These are phyloP conservation scores for Anguilla rostrata DNA, from an alignment of 2,113 vertebrate species.

Conservation along the genomic window DNA sequence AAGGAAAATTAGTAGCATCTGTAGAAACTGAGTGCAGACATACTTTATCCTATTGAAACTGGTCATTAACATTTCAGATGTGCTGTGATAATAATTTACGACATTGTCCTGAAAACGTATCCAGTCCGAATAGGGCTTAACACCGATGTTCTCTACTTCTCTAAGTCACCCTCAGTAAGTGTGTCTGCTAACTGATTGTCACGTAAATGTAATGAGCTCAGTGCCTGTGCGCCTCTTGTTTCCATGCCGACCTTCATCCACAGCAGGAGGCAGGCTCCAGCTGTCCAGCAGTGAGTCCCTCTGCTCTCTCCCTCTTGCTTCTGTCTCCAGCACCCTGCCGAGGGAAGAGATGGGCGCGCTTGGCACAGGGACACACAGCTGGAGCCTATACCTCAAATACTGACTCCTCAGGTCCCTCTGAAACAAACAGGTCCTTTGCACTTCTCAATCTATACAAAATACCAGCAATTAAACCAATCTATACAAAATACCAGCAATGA, in stretches of 20 bases:
- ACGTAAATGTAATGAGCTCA: not conserved
- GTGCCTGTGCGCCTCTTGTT: not conserved
- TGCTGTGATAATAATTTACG: too few relatives aligned
- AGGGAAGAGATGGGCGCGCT: not conserved
- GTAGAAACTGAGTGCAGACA: too few relatives aligned
- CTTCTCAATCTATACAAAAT: not conserved
- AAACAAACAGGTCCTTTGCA: not conserved
- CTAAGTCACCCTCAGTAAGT: too few relatives aligned
- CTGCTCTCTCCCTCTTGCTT: not conserved
- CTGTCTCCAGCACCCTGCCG: too few relatives aligned
- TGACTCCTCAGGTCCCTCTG: not conserved
- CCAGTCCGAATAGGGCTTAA: too few relatives aligned
- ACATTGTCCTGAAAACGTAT: too few relatives aligned
- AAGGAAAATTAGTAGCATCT: too few relatives aligned
- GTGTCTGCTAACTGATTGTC: too few relatives aligned
- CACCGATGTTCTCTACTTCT: too few relatives aligned
- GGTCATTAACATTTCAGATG: too few relatives aligned
- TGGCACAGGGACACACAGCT: not conserved
- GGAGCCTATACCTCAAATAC: not conserved
- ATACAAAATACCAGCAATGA: too few relatives aligned
- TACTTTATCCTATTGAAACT: too few relatives aligned
- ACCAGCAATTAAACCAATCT: not conserved
- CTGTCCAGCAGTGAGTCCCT: not conserved
- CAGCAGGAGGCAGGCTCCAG: not conserved
- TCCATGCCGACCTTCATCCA: constrained; percentile 8